Base-by-base conservation (phyloP, 2,888 invertebrate species). In the Drosophila algonquin region DNA sequence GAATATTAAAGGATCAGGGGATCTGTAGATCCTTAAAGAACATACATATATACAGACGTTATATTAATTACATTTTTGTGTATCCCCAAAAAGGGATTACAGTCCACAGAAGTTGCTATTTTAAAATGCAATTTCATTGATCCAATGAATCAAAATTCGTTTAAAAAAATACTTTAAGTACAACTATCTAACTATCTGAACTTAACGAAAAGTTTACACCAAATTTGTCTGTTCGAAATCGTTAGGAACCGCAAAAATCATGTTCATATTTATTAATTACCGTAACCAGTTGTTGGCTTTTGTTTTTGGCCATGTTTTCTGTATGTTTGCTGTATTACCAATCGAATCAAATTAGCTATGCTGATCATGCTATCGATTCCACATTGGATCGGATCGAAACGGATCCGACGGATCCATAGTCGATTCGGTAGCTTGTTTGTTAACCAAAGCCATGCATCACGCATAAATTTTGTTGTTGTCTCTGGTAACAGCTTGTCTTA, bases 301-400 rank as follows among this genome's bases (percentile, higher is more conserved):
- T 53, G 52, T 52, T 55, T 63, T 56, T 63, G 64, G 64, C 64
- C 56, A 57, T 32, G 44, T 63, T 8, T 8, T 8, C 30, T 30
- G 7, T 8, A 2, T 8, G 8, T 35, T 30, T 67, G 50, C 9
- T 63, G 44, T 24, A 9, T 50, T 57, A 21, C 57, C 24, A 45
- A 51, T 55, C 21, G 35, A 48, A 73, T 21, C 51, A 52, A 71
- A 75, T 76, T 76, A 76, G 63, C 54, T 56, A 76, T 76, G 76
- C 76, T 56, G 72, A 67, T 76, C 75, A 76, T 21, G 72, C 65
- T 72, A 76, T 72, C 76, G 72, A 72, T 76, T 61, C 50, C 51
- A 57, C 51, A 53, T 57, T 73, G 35, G 35, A 3, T 32, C 10
- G 3, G 73, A 35, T 35, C 56, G n/a, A n/a, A n/a, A n/a, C n/a